Evolutionary conservation across 2,888 invertebrate species (phyloP).

Genomic region (Beris morrisii): DNA sequence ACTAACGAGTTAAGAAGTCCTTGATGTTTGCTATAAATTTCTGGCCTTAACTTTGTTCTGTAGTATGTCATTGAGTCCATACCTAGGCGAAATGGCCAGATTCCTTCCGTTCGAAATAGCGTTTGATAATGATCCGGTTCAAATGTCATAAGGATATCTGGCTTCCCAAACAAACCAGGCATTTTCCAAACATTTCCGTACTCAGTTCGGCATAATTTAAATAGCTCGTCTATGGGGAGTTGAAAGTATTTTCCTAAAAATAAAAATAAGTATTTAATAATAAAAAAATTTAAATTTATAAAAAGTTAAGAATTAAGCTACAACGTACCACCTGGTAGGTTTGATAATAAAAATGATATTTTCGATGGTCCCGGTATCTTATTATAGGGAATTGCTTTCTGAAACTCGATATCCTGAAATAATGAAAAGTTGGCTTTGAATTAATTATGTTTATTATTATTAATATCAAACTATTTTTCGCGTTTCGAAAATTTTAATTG

Average conservation of each 20-base stretch:
- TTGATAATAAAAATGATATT: slow-evolving; percentile 43
- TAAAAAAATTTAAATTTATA: no score
- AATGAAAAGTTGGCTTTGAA: no score
- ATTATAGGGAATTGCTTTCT: slow-evolving; percentile 44
- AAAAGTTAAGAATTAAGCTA: no score
- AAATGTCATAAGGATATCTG: slow-evolving; percentile 56
- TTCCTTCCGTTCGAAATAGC: slow-evolving; percentile 57
- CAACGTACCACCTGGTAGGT: slow-evolving; percentile 48
- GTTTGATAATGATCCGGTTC: slow-evolving; percentile 59
- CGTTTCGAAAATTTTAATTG: no score
- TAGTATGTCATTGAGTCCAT: slow-evolving; percentile 56
- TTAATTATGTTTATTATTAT: no score
- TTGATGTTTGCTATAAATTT: slow-evolving; percentile 40
- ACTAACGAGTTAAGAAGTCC: slow-evolving; percentile 36
- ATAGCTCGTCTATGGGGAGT: no score
- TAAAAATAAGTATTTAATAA: no score
- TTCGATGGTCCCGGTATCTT: slow-evolving; percentile 47
- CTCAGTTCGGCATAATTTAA: slow-evolving; percentile 38
- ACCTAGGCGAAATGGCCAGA: slow-evolving; percentile 57
- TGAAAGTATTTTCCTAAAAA: no score
- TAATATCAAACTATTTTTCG: no score
- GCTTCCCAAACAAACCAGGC: slow-evolving; percentile 52
- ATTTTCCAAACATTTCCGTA: slow-evolving; percentile 57
- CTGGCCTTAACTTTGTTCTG: slow-evolving; percentile 50
- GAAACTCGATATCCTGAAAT: background rate